Percentiles rank a stretch among this genome's conserved stretches.
Evolutionary conservation across 2,113 vertebrate genomes (phyloP).

Genomic region (Tragelaphus strepsiceros): DNA sequence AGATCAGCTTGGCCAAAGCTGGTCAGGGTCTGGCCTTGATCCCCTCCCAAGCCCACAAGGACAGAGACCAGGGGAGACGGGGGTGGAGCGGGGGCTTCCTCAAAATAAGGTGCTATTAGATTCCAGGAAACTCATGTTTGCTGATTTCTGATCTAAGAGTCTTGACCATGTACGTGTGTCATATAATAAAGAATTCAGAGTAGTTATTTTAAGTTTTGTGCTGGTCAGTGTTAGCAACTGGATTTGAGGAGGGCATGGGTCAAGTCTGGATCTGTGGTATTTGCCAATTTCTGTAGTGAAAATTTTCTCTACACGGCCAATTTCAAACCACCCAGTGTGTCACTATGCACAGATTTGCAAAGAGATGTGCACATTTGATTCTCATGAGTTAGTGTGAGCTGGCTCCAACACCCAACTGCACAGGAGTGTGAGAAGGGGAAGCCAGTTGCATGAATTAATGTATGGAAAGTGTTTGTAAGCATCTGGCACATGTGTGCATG

Average conservation of each 20-base stretch:
- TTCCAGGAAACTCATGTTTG: conserved; percentile 51
- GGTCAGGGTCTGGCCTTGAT: neutral
- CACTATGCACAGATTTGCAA: neutral
- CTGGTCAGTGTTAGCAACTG: neutral
- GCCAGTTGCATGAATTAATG: conserved; percentile 29
- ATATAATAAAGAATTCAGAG: conserved; percentile 35
- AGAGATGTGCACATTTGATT: neutral
- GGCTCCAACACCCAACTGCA: neutral
- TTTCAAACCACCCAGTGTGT: neutral
- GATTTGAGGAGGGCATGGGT: neutral
- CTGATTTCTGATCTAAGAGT: conserved; percentile 40
- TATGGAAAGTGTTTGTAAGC: neutral
- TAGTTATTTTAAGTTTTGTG: neutral
- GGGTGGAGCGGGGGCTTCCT: neutral
- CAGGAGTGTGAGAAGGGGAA: conserved; percentile 55
- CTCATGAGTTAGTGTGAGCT: neutral
- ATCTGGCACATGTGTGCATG: neutral
- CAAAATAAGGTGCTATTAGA: conserved; percentile 9
- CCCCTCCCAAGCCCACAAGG: neutral
- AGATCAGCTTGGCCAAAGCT: neutral
- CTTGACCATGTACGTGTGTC: conserved; percentile 27
- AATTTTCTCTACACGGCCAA: neutral
- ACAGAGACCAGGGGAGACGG: neutral
- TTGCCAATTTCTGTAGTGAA: no score
- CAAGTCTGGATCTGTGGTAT: no score